These are phyloP conservation scores for Leptinotarsa tumamoca DNA, from an alignment of 2,888 invertebrate genomes.

Conservation along the genomic window DNA sequence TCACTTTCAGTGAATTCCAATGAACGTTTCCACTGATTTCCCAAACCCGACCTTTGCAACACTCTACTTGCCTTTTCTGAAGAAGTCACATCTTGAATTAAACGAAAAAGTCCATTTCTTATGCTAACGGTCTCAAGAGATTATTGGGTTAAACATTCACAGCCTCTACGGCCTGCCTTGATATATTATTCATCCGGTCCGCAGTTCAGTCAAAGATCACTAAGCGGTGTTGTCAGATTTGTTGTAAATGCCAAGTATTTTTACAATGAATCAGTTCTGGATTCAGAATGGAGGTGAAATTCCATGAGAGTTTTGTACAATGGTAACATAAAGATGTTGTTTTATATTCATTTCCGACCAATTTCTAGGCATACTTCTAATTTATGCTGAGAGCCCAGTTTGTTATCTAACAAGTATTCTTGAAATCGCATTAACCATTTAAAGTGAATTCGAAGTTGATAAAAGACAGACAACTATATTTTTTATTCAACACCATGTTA, in stretches of 20 bases:
- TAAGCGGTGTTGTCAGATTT: background rate
- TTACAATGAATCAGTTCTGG: background rate
- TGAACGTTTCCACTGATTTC: background rate
- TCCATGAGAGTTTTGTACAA: too few relatives aligned
- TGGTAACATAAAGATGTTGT: too few relatives aligned
- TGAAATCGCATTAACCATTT: too few relatives aligned
- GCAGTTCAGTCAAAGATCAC: background rate
- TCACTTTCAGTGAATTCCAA: background rate
- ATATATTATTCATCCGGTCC: conserved; percentile 16
- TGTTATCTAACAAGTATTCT: too few relatives aligned
- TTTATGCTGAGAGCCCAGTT: too few relatives aligned
- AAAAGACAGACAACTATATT: too few relatives aligned
- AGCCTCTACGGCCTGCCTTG: background rate
- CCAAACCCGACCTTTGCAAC: background rate
- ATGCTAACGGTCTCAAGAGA: conserved; percentile 11
- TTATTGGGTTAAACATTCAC: background rate
- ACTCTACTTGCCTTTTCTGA: background rate
- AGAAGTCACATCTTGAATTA: background rate
- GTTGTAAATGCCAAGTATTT: background rate
- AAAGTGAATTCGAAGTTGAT: too few relatives aligned
- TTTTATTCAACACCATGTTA: too few relatives aligned
- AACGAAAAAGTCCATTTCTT: background rate
- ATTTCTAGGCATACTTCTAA: too few relatives aligned
- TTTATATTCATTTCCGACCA: too few relatives aligned
- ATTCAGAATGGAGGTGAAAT: too few relatives aligned